Conservation (phyloP, 2,888 invertebrate species). For the Archips crataeganus region DNA sequence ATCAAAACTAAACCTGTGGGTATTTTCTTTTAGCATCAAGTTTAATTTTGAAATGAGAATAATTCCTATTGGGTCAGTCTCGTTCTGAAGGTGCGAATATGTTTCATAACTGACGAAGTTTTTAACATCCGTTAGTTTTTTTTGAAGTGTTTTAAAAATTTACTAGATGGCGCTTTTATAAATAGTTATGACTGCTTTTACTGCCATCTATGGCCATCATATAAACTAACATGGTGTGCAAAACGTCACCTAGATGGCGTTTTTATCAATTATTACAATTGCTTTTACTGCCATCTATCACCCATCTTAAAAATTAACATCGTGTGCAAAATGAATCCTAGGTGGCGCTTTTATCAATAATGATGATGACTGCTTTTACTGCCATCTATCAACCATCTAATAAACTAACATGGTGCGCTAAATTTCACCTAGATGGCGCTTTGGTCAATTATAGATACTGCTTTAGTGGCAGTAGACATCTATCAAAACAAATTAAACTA, state of each 20-base stretch:
- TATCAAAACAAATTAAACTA: too few species aligned
- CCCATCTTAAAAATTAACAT: neutral
- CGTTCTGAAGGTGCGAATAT: too few species aligned
- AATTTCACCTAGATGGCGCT: neutral
- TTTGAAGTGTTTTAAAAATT: neutral
- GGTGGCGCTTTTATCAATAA: neutral
- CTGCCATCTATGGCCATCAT: neutral
- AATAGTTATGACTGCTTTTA: neutral
- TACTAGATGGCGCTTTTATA: slow-evolving; percentile 1
- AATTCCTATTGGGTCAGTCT: too few species aligned
- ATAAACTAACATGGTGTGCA: neutral
- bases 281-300: neutral
- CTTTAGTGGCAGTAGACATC: too few species aligned
- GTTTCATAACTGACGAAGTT: too few species aligned
- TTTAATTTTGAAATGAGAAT: too few species aligned
- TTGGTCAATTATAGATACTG: neutral
- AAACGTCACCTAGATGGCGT: too few species aligned
- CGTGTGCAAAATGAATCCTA: neutral
- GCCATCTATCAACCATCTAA: too few species aligned
- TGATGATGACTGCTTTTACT: neutral
- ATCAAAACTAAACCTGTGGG: too few species aligned
- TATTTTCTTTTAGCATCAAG: too few species aligned
- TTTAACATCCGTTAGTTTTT: too few species aligned
- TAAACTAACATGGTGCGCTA: neutral
- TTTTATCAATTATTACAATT: too few species aligned